Evolutionary conservation across 1,140 invertebrate species (phyloP).

Genomic region (Eurosta solidaginis): DNA sequence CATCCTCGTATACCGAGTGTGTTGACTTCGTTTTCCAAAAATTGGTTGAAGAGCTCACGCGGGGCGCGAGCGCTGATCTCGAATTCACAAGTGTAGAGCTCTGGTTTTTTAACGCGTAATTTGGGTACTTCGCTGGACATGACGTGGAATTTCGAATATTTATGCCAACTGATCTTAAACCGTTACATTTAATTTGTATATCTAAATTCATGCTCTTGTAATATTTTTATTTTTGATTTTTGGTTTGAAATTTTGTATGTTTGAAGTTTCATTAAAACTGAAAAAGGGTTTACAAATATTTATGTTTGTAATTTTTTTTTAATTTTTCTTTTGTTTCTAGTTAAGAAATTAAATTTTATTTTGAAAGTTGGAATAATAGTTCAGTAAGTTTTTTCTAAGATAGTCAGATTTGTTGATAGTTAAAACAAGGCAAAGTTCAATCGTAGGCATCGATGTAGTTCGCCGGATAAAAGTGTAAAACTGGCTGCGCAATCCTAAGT

Average conservation of each 20-base stretch:
- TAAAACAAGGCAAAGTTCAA: too few species aligned
- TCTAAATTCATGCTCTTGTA: neutral
- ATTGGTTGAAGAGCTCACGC: slow-evolving; percentile 1
- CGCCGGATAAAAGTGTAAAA: too few species aligned
- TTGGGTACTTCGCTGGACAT: slow-evolving; percentile 18
- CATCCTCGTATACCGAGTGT: neutral
- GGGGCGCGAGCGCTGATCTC: neutral
- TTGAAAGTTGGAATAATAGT: too few species aligned
- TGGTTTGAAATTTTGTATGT: neutral
- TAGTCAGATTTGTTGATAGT: too few species aligned
- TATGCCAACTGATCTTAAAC: neutral
- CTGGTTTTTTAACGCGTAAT: neutral
- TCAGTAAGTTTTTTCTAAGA: too few species aligned
- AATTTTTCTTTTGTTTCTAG: neutral
- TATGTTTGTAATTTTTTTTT: neutral
- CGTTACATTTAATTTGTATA: neutral
- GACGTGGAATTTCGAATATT: slow-evolving; percentile 18
- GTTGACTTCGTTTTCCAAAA: slow-evolving; percentile 1
- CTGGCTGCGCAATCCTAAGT: too few species aligned
- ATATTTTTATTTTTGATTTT: neutral
- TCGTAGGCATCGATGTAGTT: too few species aligned
- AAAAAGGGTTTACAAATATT: neutral
- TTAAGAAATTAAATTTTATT: neutral
- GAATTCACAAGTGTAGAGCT: slow-evolving; percentile 10
- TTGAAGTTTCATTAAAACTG: neutral